These are phyloP conservation scores for Sapajus apella DNA, from an alignment of 2,113 vertebrate species.

Conservation along the genomic window DNA sequence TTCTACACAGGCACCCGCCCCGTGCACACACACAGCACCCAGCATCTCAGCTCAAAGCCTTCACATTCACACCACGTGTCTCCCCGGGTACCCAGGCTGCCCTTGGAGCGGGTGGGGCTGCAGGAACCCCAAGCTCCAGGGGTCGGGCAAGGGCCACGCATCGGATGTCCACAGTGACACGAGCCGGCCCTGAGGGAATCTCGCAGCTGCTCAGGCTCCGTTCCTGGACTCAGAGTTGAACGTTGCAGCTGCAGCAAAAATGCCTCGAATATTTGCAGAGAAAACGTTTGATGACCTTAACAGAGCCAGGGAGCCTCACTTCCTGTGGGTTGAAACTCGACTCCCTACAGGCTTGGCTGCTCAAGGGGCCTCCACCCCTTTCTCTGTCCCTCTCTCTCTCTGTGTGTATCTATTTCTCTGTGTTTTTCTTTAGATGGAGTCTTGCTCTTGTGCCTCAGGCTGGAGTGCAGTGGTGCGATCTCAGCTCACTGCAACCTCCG, in stretches of 20 bases:
- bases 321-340: too few species aligned
- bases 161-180: rapidly evolving
- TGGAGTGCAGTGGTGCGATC: too few species aligned
- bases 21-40: neutral
- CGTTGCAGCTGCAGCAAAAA: rapidly evolving
- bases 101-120: neutral
- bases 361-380: neutral
- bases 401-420: too few species aligned
- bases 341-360: neutral
- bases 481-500: too few species aligned
- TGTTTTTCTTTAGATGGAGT: too few species aligned
- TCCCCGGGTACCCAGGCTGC: neutral
- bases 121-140: neutral
- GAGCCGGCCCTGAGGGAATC: neutral
- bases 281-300: too few species aligned
- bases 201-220: rapidly evolving
- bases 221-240: neutral
- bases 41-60: neutral
- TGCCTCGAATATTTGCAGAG: neutral
- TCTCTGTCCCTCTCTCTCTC: neutral
- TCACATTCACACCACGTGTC: too few species aligned
- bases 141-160: rapidly evolving
- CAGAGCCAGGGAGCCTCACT: too few species aligned
- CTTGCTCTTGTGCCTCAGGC: too few species aligned
- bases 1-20: neutral